phyloP scores from a whole-genome alignment of 2,888 invertebrate genomes.

The Philereme transversata region DNA sequence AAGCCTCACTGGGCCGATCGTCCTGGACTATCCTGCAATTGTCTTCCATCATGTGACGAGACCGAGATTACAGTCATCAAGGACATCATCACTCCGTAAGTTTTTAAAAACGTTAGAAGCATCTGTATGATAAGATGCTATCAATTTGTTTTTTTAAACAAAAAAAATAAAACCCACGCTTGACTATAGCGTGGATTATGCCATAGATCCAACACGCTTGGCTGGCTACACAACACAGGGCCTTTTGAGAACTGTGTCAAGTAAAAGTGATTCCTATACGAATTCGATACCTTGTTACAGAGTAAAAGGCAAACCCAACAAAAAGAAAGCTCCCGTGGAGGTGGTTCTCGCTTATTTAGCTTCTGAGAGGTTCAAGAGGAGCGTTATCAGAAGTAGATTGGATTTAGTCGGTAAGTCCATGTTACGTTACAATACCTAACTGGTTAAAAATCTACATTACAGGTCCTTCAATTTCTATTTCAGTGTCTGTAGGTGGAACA shows the following conservation, averaged over 20 bases:
- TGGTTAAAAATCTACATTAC: too few relatives aligned
- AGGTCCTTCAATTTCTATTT: slow-evolving; percentile 2
- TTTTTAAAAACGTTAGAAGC: slow-evolving; percentile 3
- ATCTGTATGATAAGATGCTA: too few relatives aligned
- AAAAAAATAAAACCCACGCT: too few relatives aligned
- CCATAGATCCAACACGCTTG: too few relatives aligned
- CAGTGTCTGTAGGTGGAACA: slow-evolving; percentile 87
- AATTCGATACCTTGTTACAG: slow-evolving; percentile 33
- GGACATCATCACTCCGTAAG: slow-evolving; percentile 71
- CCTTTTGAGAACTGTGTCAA: too few relatives aligned
- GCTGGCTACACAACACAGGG: too few relatives aligned
- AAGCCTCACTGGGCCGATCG: slow-evolving; percentile 86
- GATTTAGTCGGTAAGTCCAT: slow-evolving; percentile 85
- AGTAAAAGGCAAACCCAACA: slow-evolving; percentile 57
- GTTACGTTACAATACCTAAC: too few relatives aligned
- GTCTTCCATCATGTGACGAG: slow-evolving; percentile 89
- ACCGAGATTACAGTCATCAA: slow-evolving; percentile 86
- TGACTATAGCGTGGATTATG: too few relatives aligned
- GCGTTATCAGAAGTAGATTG: slow-evolving; percentile 85
- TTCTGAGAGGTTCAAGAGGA: slow-evolving; percentile 85
- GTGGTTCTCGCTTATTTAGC: slow-evolving; percentile 84
- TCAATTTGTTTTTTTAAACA: too few relatives aligned
- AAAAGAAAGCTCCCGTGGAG: slow-evolving; percentile 74
- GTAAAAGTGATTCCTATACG: too few relatives aligned
- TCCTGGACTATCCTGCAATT: slow-evolving; percentile 86